phyloP scores from a whole-genome alignment of 2,113 vertebrate species.

The Zonotrichia leucophrys region DNA sequence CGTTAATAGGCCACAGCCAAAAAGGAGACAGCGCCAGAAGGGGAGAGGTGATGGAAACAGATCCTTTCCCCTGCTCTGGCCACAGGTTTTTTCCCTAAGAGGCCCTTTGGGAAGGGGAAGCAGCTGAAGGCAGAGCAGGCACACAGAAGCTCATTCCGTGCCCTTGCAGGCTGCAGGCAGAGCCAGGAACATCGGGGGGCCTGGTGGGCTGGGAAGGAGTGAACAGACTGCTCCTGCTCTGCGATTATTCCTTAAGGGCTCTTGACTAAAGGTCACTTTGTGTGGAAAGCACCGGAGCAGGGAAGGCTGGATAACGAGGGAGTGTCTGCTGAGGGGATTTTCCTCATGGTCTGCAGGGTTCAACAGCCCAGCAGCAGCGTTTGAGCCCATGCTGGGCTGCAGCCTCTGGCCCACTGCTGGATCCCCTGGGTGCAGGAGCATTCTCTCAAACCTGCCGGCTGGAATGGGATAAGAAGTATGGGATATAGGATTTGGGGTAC shows the following conservation, averaged over 20 bases:
- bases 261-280: slow-evolving; percentile 53
- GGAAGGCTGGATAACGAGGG: neutral
- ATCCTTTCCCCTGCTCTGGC: neutral
- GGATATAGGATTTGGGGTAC: too few relatives aligned
- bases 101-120: neutral
- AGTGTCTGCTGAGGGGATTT: neutral
- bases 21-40: neutral
- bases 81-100: neutral
- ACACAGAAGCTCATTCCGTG: neutral
- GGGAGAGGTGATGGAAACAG: neutral
- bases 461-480: too few relatives aligned
- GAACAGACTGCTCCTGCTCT: slow-evolving; percentile 37
- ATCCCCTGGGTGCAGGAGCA: neutral
- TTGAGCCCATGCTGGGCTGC: neutral
- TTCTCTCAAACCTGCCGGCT: neutral
- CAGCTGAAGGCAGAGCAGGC: neutral
- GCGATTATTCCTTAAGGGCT: slow-evolving; percentile 40
- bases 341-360: neutral
- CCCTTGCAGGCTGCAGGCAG: neutral
- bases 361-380: neutral
- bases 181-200: slow-evolving; percentile 22
- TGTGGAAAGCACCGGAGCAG: neutral
- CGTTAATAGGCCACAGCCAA: neutral
- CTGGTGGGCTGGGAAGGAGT: neutral
- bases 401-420: neutral